Base-by-base conservation (phyloP, 2,888 invertebrate genomes). In the Polylopha cassiicola region DNA sequence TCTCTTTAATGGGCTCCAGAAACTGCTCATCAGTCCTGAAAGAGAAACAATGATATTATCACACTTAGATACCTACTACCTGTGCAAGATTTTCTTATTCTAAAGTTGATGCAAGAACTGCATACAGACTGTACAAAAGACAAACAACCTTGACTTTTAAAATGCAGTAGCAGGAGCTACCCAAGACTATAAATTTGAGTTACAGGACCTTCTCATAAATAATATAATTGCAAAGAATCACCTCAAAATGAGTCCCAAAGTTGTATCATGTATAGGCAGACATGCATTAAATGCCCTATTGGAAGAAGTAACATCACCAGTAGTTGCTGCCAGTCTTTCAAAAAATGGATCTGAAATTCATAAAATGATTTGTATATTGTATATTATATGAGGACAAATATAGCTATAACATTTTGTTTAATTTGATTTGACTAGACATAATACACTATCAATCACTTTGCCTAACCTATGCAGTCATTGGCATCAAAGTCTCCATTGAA, bases 271-370 rank as follows among this genome's bases (percentile, higher is more conserved):
- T 7, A 89, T 81, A 1, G 87, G 87, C 3, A 89, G 53, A 24
- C 87, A 86, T 8, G 89, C 88, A 53, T 89, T 88, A 60, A 89
- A 87, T 0, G 89, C 77, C 47, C 89, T 69, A 58, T 88, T 89
- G 0, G 89, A 88, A 18, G 89, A 87, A 17, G 88, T 89, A 36
- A 89, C 88, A 46, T 89, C 89, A 0, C 89, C 89, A 0, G 87
- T 73, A 0, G 87, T 87, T 0, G 89, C 87, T 11, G 89, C 87
- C 1, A 89, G 61, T 48, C 89, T 79, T 34, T 89, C 89, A 58
- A 89, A 89, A 37, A 89, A 87, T 3, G 89, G 87, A 74, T 89
- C 89, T 70, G 73, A 6, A 46, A 48, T 4, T 29, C 3, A 37
- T 33, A n/a, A 39, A 27, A 27, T 4, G 27, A n/a, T 32, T 20